A percentile compares a stretch with the other conserved stretches of the same genome.
Evolutionary conservation across 2,888 invertebrate species (phyloP).

Genomic region (Dimorphilus gyrociliatus): DNA sequence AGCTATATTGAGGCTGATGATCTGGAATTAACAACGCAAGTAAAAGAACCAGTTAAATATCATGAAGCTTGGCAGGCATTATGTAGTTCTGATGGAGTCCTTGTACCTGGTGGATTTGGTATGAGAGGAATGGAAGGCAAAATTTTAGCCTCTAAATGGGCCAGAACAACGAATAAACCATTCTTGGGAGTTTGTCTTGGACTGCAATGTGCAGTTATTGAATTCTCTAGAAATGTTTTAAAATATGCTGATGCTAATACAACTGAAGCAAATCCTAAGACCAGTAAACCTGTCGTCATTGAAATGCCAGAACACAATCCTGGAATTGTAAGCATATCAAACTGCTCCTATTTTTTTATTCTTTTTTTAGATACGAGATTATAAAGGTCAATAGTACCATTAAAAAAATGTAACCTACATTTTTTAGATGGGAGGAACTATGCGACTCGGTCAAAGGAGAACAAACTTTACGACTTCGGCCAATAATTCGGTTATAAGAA

Average conservation of each 20-base stretch:
- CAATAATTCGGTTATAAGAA: conserved; percentile 16
- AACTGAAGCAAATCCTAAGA: conserved; percentile 61
- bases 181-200: conserved; percentile 85
- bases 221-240: conserved; percentile 72
- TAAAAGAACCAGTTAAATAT: conserved; percentile 61
- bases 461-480: conserved; percentile 53
- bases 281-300: conserved; percentile 59
- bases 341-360: too few relatives aligned
- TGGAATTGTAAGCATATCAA: too few relatives aligned
- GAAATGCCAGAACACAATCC: conserved; percentile 98
- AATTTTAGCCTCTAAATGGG: conserved; percentile 81
- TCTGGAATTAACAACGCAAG: conserved; percentile 56
- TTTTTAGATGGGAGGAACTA: conserved; percentile 80
- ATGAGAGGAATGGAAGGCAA: conserved; percentile 88
- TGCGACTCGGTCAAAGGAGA: conserved; percentile 83
- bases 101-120: conserved; percentile 85
- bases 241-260: conserved; percentile 61
- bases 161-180: conserved; percentile 70
- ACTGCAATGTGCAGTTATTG: conserved; percentile 86
- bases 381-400: too few relatives aligned
- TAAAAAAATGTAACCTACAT: too few relatives aligned
- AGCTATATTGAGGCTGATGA: conserved; percentile 83
- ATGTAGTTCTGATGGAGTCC: conserved; percentile 45
- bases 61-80: conserved; percentile 84
- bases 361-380: too few relatives aligned